A percentile compares a stretch with the other conserved stretches of the same genome.
Evolutionary conservation across 2,113 vertebrate species (phyloP).

Genomic region (Oryzias woworae): DNA sequence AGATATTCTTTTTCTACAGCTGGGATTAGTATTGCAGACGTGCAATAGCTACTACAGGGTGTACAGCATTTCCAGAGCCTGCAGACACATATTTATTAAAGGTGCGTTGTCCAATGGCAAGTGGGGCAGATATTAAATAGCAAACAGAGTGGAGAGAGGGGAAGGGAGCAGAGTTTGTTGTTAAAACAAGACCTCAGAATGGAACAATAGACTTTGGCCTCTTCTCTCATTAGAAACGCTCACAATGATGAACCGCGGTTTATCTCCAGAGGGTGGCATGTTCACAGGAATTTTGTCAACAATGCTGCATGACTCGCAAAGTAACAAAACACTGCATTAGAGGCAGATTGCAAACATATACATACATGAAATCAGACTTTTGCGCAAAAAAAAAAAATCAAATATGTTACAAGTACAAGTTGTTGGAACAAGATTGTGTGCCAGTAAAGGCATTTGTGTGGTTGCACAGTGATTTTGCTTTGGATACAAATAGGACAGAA

Average conservation of each 20-base stretch:
- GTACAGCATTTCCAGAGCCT: conserved; percentile 54
- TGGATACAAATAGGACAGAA: conserved; percentile 8
- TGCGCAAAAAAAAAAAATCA: too few species aligned
- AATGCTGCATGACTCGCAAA: too few species aligned
- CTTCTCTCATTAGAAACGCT: background rate
- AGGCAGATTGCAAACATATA: too few species aligned
- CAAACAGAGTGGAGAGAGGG: background rate
- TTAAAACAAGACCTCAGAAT: conserved; percentile 6
- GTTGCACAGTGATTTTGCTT: conserved; percentile 5
- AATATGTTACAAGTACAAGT: too few species aligned
- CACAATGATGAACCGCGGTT: background rate
- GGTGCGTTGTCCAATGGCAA: conserved; percentile 1
- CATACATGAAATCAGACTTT: too few species aligned
- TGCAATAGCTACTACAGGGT: conserved; percentile 33
- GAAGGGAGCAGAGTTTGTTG: background rate
- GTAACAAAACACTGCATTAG: too few species aligned
- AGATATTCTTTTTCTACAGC: background rate
- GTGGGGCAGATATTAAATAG: conserved; percentile 3
- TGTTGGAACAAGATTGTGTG: too few species aligned
- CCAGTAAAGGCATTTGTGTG: background rate
- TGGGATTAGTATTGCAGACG: conserved; percentile 41
- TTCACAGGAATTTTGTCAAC: too few species aligned
- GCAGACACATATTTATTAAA: conserved; percentile 51
- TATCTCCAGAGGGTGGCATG: too few species aligned
- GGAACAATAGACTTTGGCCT: conserved; percentile 12